A percentile compares a stretch with the other conserved stretches of the same genome.
Conservation (phyloP, 2,888 invertebrate genomes). For the Tachystola acroxantha region DNA sequence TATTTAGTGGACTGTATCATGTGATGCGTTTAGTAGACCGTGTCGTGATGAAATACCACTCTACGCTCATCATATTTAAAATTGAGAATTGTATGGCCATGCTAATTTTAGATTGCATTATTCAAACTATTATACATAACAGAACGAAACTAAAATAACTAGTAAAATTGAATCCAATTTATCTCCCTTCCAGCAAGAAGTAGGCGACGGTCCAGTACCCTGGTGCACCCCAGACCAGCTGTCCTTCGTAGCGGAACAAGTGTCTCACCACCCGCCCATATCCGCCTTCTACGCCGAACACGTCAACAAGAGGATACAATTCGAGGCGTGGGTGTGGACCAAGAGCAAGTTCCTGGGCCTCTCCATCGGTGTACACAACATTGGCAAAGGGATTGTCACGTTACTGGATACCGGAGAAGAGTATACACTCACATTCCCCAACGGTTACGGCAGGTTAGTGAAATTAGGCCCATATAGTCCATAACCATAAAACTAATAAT, state of each 20-base stretch:
- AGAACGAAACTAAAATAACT: too few relatives aligned
- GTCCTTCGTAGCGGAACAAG: conserved; percentile 98
- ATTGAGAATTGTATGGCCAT: too few relatives aligned
- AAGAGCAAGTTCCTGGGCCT: conserved; percentile 99
- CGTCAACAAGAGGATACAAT: conserved; percentile 90
- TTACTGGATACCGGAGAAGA: conserved; percentile 94
- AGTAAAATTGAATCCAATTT: too few relatives aligned
- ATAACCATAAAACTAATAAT: too few relatives aligned
- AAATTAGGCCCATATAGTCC: too few relatives aligned
- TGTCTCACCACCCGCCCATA: conserved; percentile 99
- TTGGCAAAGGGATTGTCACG: conserved; percentile 95
- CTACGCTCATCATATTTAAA: too few relatives aligned
- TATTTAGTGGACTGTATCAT: too few relatives aligned
- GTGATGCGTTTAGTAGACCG: too few relatives aligned
- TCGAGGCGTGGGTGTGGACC: conserved; percentile 98
- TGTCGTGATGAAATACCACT: too few relatives aligned
- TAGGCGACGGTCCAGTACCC: conserved; percentile 91
- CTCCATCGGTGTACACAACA: conserved; percentile 98
- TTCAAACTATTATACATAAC: too few relatives aligned
- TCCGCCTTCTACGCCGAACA: conserved; percentile 99
- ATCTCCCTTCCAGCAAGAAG: conserved; percentile 58
- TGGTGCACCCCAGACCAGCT: conserved; percentile 94
- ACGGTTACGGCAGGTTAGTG: conserved; percentile 94
- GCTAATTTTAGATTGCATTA: too few relatives aligned
- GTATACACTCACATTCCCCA: conserved; percentile 97